Base-by-base conservation (phyloP, 2,113 vertebrate genomes). In the Clarias batrachus region DNA sequence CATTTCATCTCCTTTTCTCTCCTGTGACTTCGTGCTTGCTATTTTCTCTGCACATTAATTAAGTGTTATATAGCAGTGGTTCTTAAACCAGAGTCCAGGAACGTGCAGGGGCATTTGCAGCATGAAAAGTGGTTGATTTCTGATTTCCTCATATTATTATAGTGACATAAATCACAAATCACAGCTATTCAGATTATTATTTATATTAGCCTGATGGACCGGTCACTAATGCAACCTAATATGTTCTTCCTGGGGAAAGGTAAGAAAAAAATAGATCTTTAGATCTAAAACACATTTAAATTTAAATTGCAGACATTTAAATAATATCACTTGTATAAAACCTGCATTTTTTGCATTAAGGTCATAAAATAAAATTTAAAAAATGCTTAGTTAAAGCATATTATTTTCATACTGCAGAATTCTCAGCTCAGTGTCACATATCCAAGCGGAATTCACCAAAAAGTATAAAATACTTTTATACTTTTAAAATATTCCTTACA, bases 381-480 rank as follows among this genome's bases (percentile, higher is more conserved):
- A 76, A 52, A 7, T 3, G 21, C 70, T 73, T 13, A 66, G 33
- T 17, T 48, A 27, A 57, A 57, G 1, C 25, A 17, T 60, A 57
- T 37, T 23, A 2, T 2, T 33, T 84, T 70, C 56, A 27, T 81
- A 71, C 8, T 23, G 52, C 83, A 62, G 27, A 76, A 85, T 80
- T 88, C 66, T 83, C 66, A 88, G 88, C 86, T 86, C 74, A 88
- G 83, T 86, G 48, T 86, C 27, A 23, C 84, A 48, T 65, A 73
- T 83, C 83, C 77, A 87, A 83, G 37, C 54, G 79, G 37, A 80
- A 81, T 84, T 66, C 83, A 87, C 62, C 56, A 54, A 87, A 83
- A 82, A 85, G 48, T 52, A 11, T 77, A 62, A 86, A 88, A 73
- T 59, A 86, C 81, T 33, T 33, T 33, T 33, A 33, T 33, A 33